A percentile compares a stretch with the other conserved stretches of the same genome.
Conservation (phyloP, 2,888 invertebrate species). For the Drosophila flavopinicola region DNA sequence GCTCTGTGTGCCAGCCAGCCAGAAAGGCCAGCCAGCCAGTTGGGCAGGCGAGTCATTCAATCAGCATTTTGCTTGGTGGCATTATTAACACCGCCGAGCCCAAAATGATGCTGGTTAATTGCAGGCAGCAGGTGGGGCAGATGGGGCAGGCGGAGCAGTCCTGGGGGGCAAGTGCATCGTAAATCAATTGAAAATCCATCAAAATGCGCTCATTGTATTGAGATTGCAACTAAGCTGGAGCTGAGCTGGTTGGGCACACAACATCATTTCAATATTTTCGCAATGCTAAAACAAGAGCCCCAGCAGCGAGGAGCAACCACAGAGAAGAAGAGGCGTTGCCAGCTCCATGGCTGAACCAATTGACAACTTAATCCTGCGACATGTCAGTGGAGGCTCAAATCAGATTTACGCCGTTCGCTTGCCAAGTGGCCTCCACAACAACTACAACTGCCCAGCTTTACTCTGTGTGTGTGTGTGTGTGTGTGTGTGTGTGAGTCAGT, state of each 20-base stretch:
- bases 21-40: constrained; percentile 4
- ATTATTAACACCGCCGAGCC: constrained; percentile 41
- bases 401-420: constrained; percentile 72
- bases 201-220: constrained; percentile 73
- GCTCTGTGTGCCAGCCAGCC: neutral
- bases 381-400: constrained; percentile 78
- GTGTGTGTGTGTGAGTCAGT: constrained; percentile 61
- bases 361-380: constrained; percentile 80
- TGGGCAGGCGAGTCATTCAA: constrained; percentile 54
- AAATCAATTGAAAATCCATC: constrained; percentile 80
- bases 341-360: constrained; percentile 57
- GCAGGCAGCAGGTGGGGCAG: constrained; percentile 30
- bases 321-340: constrained; percentile 16
- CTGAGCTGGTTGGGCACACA: constrained; percentile 34
- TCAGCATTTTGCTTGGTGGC: constrained; percentile 51
- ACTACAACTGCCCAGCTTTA: too few species aligned
- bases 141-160: neutral
- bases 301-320: neutral
- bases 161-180: constrained; percentile 54
- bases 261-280: constrained; percentile 76
- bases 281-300: constrained; percentile 56
- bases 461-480: neutral
- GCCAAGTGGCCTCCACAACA: too few species aligned
- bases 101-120: constrained; percentile 70
- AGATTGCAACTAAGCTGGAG: constrained; percentile 72